A percentile compares a stretch with the other conserved stretches of the same genome.
Evolutionary conservation across 1,140 invertebrate species (phyloP).

Genomic region (Idris sp.): DNA sequence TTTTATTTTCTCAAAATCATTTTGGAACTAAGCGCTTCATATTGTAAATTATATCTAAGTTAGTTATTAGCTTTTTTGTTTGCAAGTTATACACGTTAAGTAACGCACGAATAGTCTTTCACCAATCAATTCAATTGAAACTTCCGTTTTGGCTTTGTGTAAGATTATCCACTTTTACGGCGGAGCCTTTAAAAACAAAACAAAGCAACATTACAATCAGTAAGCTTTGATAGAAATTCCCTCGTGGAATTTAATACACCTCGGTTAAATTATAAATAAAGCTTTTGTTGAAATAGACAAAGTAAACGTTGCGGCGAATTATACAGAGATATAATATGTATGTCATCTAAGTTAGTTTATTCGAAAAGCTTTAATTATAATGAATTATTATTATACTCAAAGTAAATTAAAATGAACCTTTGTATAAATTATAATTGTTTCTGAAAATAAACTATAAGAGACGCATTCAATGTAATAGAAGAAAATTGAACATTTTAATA

Average conservation of each 20-base stretch:
- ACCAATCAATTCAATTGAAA: conserved; percentile 36
- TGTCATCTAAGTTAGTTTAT: conserved; percentile 5
- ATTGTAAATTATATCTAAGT: too few relatives aligned
- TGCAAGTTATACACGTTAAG: too few relatives aligned
- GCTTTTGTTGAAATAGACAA: conserved; percentile 27
- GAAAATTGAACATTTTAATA: too few relatives aligned
- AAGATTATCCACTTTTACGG: conserved; percentile 41
- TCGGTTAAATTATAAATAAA: conserved; percentile 17
- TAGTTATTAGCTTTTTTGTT: too few relatives aligned
- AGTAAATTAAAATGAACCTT: too few relatives aligned
- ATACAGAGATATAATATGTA: conserved; percentile 10
- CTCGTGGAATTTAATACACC: conserved; percentile 28
- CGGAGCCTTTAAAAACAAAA: conserved; percentile 27
- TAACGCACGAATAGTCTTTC: conserved; percentile 24
- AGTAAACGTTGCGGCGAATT: conserved; percentile 13
- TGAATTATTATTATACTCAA: not conserved
- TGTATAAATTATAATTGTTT: not conserved
- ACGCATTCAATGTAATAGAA: too few relatives aligned
- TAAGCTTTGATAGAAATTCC: conserved; percentile 13
- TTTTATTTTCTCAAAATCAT: too few relatives aligned
- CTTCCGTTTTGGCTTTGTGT: conserved; percentile 31
- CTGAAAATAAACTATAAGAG: too few relatives aligned
- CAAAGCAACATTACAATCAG: conserved; percentile 27
- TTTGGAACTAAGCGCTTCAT: too few relatives aligned
- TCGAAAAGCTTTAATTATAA: conserved; percentile 5